Percentiles rank a stretch among this genome's conserved stretches.
phyloP scores from a whole-genome alignment of 1,140 invertebrate species.

The Hylaeus anthracinus region DNA sequence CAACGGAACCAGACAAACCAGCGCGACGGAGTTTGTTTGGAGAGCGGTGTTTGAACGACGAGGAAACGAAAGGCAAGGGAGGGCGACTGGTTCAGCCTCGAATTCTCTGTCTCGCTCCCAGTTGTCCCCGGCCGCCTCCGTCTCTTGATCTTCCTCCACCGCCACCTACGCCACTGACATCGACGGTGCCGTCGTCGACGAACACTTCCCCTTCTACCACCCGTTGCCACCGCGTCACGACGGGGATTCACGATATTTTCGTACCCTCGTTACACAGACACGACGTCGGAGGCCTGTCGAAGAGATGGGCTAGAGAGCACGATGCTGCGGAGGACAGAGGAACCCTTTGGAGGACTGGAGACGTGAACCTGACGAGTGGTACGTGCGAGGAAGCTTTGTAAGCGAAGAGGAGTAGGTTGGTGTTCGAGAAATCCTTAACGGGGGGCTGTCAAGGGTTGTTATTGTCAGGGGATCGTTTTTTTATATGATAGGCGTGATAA shows the following conservation, averaged over 20 bases:
- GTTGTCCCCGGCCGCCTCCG: constrained; percentile 35
- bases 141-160: constrained; percentile 31
- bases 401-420: too few relatives aligned
- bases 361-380: too few relatives aligned
- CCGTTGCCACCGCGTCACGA: background rate
- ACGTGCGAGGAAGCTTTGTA: too few relatives aligned
- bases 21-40: constrained; percentile 12
- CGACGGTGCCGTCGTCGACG: constrained; percentile 40
- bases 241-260: constrained; percentile 51
- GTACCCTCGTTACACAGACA: background rate
- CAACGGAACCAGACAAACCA: background rate
- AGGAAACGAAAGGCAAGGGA: constrained; percentile 57
- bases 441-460: too few relatives aligned
- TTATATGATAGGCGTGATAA: too few relatives aligned
- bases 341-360: too few relatives aligned
- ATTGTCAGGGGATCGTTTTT: too few relatives aligned
- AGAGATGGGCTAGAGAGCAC: background rate
- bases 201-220: constrained; percentile 37
- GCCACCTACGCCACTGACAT: constrained; percentile 34
- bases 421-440: too few relatives aligned
- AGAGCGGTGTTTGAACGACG: constrained; percentile 53
- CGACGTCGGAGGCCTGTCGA: background rate
- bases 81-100: constrained; percentile 57
- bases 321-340: too few relatives aligned
- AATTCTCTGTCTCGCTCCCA: constrained; percentile 46